Percentiles rank a stretch among this genome's conserved stretches.
Conservation (phyloP, 2,113 vertebrate genomes). For the Sigmodon hispidus region DNA sequence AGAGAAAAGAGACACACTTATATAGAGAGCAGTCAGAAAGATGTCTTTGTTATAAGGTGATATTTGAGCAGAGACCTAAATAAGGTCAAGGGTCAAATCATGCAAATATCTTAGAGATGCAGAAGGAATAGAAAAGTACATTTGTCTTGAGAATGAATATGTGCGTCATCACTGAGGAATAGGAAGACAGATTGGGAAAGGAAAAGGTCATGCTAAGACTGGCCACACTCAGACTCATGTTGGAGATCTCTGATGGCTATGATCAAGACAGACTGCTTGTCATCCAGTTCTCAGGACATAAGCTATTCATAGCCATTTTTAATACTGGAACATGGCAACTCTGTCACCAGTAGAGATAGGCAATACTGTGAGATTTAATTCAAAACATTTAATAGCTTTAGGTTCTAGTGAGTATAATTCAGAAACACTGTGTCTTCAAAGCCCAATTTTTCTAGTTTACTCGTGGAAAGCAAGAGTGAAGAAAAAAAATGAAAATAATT, state of each 20-base stretch:
- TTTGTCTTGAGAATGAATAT: neutral
- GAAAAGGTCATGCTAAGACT: neutral
- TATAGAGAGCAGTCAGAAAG: neutral
- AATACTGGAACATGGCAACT: neutral
- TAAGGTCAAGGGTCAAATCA: neutral
- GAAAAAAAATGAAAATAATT: constrained; percentile 59
- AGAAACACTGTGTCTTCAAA: neutral
- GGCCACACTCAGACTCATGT: neutral
- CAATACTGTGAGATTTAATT: neutral
- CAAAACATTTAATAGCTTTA: neutral
- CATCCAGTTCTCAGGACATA: neutral
- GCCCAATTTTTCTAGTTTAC: neutral
- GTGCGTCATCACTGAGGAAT: neutral
- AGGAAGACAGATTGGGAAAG: neutral
- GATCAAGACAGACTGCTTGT: neutral
- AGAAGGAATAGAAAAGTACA: neutral
- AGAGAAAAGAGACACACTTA: neutral
- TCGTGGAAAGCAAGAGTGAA: constrained; percentile 12
- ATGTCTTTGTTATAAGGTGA: neutral
- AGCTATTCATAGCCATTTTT: neutral
- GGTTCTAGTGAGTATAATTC: neutral
- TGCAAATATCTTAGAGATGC: neutral
- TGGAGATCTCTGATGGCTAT: neutral
- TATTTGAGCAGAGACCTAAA: constrained; percentile 26
- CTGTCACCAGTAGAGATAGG: neutral